phyloP scores from a whole-genome alignment of 35 echinoderm and acorn worm species.

The Lytechinus pictus region DNA sequence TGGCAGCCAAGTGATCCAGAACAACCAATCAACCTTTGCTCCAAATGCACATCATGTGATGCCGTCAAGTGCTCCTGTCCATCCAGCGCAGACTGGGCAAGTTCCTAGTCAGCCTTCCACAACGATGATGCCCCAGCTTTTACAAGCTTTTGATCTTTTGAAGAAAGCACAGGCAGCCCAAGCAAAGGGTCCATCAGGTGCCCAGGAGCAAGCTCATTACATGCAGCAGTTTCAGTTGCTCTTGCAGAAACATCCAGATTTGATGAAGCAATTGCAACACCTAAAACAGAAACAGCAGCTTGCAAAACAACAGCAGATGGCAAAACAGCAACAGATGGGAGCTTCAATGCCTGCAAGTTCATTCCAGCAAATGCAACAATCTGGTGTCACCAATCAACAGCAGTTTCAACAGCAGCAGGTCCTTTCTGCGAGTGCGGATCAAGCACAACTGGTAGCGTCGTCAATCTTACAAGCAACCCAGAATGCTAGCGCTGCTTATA shows the following conservation, averaged over 20 bases:
- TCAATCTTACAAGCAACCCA: conserved; percentile 39
- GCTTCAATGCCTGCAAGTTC: conserved; percentile 19
- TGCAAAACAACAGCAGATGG: conserved; percentile 39
- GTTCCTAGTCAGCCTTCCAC: background rate
- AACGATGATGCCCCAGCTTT: conserved; percentile 20
- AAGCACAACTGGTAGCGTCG: conserved; percentile 32
- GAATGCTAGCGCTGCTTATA: conserved; percentile 2
- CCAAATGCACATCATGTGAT: background rate
- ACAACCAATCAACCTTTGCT: background rate
- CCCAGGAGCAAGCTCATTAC: conserved; percentile 28
- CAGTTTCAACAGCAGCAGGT: background rate
- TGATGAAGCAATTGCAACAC: conserved; percentile 40
- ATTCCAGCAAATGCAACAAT: conserved; percentile 51
- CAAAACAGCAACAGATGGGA: conserved; percentile 56
- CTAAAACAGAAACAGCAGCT: conserved; percentile 52
- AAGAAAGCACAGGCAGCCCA: conserved; percentile 28
- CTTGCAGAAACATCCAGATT: conserved; percentile 58
- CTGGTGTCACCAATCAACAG: conserved; percentile 10
- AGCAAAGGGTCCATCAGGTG: background rate
- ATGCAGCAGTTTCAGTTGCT: conserved; percentile 51
- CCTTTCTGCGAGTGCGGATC: conserved; percentile 39
- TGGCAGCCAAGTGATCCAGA: background rate
- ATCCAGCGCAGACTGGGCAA: background rate
- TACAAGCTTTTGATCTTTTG: conserved; percentile 30
- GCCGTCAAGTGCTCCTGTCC: background rate